Evolutionary conservation across 2,797 vertebrate species (phyloP).

Genomic region (Hirundo rustica): DNA sequence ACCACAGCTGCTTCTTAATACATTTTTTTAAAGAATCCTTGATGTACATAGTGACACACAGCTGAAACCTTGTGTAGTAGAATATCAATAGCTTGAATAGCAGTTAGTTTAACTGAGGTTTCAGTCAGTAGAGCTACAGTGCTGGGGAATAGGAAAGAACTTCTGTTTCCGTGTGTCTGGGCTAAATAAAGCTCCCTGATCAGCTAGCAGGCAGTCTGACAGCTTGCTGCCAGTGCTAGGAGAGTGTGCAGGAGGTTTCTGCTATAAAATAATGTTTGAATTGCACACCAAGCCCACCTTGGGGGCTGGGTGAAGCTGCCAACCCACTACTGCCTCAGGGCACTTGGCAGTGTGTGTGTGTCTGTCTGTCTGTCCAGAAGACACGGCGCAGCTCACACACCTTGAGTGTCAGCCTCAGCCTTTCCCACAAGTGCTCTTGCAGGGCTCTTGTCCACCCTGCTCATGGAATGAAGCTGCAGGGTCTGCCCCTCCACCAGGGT

Average conservation of each 20-base stretch:
- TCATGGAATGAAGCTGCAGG: not conserved
- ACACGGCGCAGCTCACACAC: fast-evolving
- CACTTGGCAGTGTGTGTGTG: fast-evolving
- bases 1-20: not conserved
- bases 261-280: not conserved
- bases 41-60: not conserved
- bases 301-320: not conserved
- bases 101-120: not conserved
- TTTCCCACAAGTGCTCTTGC: not conserved
- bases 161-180: not conserved
- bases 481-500: not conserved
- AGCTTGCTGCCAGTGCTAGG: not conserved
- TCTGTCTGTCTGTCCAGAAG: not conserved
- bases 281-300: not conserved
- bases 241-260: not conserved
- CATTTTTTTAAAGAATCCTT: not conserved
- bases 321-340: fast-evolving
- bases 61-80: not conserved
- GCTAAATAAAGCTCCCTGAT: not conserved
- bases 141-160: not conserved
- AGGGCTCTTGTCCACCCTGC: fast-evolving
- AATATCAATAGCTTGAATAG: not conserved
- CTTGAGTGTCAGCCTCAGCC: fast-evolving
- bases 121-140: not conserved
- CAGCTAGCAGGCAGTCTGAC: not conserved